phyloP scores from a whole-genome alignment of 2,113 vertebrate species.

The Pimephales promelas region DNA sequence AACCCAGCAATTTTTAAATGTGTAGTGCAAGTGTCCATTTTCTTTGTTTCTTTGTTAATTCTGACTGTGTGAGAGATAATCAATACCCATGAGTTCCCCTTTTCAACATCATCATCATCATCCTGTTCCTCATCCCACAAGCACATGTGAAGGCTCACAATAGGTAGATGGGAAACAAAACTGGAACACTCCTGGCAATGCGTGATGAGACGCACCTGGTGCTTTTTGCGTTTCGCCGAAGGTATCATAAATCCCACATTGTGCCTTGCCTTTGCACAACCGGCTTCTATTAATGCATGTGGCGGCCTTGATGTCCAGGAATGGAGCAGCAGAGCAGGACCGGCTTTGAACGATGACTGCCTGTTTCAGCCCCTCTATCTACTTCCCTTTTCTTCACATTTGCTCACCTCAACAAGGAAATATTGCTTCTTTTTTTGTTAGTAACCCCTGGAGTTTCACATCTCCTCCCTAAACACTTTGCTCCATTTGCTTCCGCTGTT shows the following conservation, averaged over 20 bases:
- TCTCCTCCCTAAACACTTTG: conserved; percentile 19
- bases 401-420: not conserved
- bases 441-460: conserved; percentile 7
- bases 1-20: too few relatives aligned
- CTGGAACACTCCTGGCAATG: conserved; percentile 3
- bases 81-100: not conserved
- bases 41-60: not conserved
- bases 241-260: conserved; percentile 42
- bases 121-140: not conserved
- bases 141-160: not conserved
- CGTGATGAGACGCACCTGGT: conserved; percentile 33
- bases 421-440: not conserved
- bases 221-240: conserved; percentile 27
- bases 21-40: not conserved
- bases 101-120: not conserved
- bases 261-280: conserved; percentile 26
- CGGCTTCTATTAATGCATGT: conserved; percentile 30
- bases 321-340: conserved; percentile 3
- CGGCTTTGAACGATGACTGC: conserved; percentile 30
- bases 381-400: not conserved
- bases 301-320: conserved; percentile 30
- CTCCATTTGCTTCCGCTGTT: not conserved
- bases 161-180: not conserved
- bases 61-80: not conserved
- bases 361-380: conserved; percentile 4